Percentiles rank a stretch among this genome's conserved stretches.
phyloP scores from a whole-genome alignment of 2,113 vertebrate genomes.

The Prionailurus viverrinus region DNA sequence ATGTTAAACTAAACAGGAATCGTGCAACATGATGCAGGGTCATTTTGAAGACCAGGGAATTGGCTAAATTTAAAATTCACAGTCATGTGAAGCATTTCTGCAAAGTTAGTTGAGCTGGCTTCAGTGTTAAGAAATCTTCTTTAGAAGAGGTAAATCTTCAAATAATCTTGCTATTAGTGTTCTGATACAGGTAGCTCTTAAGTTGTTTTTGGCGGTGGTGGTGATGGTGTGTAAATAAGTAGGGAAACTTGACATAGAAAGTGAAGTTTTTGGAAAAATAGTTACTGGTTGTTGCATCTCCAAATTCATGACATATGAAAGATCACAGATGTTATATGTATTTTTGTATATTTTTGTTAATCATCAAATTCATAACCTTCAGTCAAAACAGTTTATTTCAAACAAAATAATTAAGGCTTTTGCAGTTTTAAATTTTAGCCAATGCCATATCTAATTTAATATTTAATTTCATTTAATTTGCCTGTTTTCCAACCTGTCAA shows the following conservation, averaged over 20 bases:
- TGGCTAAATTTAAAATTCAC: not conserved
- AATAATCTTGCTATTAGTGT: not conserved
- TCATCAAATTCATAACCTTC: not conserved
- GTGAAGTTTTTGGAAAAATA: not conserved
- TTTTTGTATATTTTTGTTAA: not conserved
- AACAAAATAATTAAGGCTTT: not conserved
- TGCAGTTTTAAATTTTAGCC: not conserved
- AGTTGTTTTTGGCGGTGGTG: accelerated
- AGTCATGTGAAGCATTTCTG: not conserved
- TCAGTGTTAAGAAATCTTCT: not conserved
- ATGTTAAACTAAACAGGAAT: not conserved
- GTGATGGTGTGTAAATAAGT: not conserved
- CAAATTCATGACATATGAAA: not conserved
- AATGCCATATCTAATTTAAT: not conserved
- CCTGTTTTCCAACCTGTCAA: not conserved
- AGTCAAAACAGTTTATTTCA: not conserved
- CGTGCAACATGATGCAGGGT: accelerated
- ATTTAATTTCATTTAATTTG: not conserved
- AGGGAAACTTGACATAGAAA: not conserved
- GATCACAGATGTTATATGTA: not conserved
- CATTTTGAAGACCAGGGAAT: not conserved
- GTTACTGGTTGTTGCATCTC: not conserved
- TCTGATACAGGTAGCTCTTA: not conserved
- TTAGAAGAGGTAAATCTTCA: not conserved
- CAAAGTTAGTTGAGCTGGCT: not conserved